Evolutionary conservation across 2,113 vertebrate genomes (phyloP).

Genomic region (Puffinus mauretanicus): DNA sequence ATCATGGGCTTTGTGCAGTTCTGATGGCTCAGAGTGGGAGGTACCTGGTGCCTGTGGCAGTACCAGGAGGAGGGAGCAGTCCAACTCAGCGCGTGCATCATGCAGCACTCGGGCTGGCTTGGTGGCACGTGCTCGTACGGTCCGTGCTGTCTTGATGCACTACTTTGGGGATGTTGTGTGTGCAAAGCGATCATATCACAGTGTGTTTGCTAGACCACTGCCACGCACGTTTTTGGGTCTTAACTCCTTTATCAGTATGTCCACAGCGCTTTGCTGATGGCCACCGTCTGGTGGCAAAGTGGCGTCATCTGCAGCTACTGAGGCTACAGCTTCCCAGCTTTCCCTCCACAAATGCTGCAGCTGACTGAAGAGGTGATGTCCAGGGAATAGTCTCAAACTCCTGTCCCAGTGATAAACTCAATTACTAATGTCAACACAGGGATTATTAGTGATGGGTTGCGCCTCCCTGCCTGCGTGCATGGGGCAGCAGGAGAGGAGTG

Average conservation of each 20-base stretch:
- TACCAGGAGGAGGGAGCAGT: neutral
- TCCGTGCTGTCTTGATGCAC: neutral
- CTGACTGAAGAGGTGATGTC: neutral
- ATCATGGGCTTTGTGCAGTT: neutral
- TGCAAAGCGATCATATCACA: rapidly evolving
- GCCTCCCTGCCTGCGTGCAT: neutral
- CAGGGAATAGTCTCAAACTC: neutral
- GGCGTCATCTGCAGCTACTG: neutral
- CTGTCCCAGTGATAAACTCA: neutral
- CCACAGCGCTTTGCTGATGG: neutral
- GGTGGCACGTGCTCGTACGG: neutral
- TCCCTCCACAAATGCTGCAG: neutral
- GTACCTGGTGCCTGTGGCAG: neutral
- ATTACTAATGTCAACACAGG: neutral
- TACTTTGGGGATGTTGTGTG: neutral
- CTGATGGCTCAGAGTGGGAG: neutral
- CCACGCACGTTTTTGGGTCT: neutral
- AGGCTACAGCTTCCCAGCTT: neutral
- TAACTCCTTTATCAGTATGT: neutral
- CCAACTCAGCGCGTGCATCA: no score
- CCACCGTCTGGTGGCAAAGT: neutral
- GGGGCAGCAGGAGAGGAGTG: neutral
- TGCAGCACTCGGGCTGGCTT: neutral
- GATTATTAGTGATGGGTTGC: neutral
- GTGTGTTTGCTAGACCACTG: neutral